Evolutionary conservation across 2,797 vertebrate species (phyloP), one percentile per base, ranked within the genome.

Genomic region (Siniperca scherzeri): DNA sequence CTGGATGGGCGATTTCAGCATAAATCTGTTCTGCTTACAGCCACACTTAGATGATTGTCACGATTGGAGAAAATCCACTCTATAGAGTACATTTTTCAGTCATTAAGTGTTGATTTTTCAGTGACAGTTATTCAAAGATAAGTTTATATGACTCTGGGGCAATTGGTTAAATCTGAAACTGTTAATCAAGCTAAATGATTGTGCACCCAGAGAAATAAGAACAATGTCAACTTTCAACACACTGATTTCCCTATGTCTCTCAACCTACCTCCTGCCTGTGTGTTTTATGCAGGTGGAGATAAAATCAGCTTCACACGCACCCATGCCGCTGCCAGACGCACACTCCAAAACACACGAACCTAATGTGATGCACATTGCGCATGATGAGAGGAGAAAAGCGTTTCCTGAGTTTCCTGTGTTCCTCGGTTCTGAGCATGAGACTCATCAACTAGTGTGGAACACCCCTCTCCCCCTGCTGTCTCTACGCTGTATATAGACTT

Each of bases 341-440:
- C 61, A 25, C 69, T 27, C 55, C 40, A 7, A 9, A 68, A 73
- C 27, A 69, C 74, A 69, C 36, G 21, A 36, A 81, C 76, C n/a
- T 12, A 57, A 68, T 62, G 56, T 65, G 76, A 86, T 74, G 76
- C 81, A 75, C 30, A 36, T 77, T 10, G 52, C 21, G 3, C 67
- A 64, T 33, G 68, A 59, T 53, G 59, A 81, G 71, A 62, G 71
- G 3, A 83, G 74, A 84, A 82, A 81, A 77, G 68, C 53, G 68
- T 74, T 92, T 92, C 86, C 86, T 91, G 80, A 78, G 68, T 78
- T 88, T 81, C 74, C 79, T 83, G 80, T 86, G 72, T 73, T 83
- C 5, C 22, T 75, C 16, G 1, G 71, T 25, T 79, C 56, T 55
- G 70, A 76, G 62, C 85, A 83, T 80, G 82, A 80, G 84, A 90